phyloP scores from a whole-genome alignment of 2,113 vertebrate genomes.

The Australoheros scitulus region DNA sequence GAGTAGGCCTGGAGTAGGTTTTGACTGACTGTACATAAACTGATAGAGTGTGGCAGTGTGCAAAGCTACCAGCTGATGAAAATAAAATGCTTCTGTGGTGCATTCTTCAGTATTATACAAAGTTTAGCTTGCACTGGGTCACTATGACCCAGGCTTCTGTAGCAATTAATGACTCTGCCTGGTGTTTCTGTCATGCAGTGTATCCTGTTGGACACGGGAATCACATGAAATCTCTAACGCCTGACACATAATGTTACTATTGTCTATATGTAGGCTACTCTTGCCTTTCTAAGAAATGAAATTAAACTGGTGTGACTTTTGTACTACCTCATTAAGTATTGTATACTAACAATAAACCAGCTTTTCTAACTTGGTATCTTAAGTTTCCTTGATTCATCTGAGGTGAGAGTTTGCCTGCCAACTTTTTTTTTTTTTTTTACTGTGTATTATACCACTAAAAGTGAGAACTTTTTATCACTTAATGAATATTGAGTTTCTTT shows the following conservation, averaged over 20 bases:
- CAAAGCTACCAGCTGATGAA: not conserved
- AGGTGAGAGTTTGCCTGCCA: not conserved
- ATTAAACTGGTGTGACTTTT: not conserved
- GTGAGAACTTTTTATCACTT: no score
- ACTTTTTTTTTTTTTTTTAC: not conserved
- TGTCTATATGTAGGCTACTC: not conserved
- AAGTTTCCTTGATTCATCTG: not conserved
- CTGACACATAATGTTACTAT: not conserved
- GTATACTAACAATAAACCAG: not conserved
- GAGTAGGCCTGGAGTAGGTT: no score
- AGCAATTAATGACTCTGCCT: not conserved
- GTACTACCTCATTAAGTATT: not conserved
- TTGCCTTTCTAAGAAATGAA: not conserved
- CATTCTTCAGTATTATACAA: not conserved
- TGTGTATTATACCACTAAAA: not conserved
- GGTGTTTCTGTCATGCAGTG: not conserved
- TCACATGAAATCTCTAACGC: not conserved
- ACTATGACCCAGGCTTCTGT: not conserved
- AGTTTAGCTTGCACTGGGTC: not conserved
- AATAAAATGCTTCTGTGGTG: not conserved
- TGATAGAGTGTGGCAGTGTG: not conserved
- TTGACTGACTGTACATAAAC: not conserved
- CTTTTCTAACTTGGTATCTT: not conserved
- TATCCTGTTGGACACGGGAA: not conserved
- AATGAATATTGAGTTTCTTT: no score